These are phyloP conservation scores for Exephanes ischioxanthus DNA, from an alignment of 2,888 invertebrate species.

Conservation along the genomic window DNA sequence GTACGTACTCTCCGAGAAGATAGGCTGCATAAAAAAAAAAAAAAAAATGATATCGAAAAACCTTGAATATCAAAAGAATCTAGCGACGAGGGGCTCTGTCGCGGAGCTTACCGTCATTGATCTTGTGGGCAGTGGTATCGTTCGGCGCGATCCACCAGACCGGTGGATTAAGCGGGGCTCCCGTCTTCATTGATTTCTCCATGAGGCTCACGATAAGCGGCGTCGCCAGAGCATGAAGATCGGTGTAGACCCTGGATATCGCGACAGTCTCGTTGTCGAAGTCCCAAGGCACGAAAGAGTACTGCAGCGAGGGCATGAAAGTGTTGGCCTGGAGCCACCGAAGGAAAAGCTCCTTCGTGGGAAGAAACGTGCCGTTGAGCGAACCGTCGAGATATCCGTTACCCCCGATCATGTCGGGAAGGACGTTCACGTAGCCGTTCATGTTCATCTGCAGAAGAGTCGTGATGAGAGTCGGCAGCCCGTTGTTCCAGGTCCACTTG, in stretches of 20 bases:
- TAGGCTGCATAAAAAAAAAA: slow-evolving; percentile 90
- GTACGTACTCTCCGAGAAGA: slow-evolving; percentile 90
- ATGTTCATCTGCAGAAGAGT: slow-evolving; percentile 88
- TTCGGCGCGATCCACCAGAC: slow-evolving; percentile 94
- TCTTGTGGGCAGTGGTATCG: slow-evolving; percentile 87
- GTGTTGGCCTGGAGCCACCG: slow-evolving; percentile 93
- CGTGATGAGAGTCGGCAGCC: slow-evolving; percentile 90
- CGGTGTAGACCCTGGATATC: slow-evolving; percentile 88
- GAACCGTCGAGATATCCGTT: slow-evolving; percentile 87
- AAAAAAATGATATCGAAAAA: slow-evolving; percentile 48
- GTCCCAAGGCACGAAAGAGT: slow-evolving; percentile 93
- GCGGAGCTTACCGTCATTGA: slow-evolving; percentile 83
- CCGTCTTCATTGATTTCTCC: slow-evolving; percentile 87
- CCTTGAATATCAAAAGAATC: background rate
- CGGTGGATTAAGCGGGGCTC: slow-evolving; percentile 92
- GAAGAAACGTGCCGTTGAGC: slow-evolving; percentile 83
- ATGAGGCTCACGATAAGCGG: slow-evolving; percentile 88
- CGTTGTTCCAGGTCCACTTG: slow-evolving; percentile 89
- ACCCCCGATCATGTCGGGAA: slow-evolving; percentile 93
- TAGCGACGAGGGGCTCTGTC: background rate
- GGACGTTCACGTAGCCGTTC: slow-evolving; percentile 88
- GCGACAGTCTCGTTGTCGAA: slow-evolving; percentile 88
- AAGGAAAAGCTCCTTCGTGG: slow-evolving; percentile 88
- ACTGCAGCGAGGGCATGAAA: slow-evolving; percentile 93
- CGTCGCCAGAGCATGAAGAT: slow-evolving; percentile 88